These are phyloP conservation scores for Tauraco hartlaubi DNA, from an alignment of 2,797 vertebrate genomes.

Conservation along the genomic window DNA sequence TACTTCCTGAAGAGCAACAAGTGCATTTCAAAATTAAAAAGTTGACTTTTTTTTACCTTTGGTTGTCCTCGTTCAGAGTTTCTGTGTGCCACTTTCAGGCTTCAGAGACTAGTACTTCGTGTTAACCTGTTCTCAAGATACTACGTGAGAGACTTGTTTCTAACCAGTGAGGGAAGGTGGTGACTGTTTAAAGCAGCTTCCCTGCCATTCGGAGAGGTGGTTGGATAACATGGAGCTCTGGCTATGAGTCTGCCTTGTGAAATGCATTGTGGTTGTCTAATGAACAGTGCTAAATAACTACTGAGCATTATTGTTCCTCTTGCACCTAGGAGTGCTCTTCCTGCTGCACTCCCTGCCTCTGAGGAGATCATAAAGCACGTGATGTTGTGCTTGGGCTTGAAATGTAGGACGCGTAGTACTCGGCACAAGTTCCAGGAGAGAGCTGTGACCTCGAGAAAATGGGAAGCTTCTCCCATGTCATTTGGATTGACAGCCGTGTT, in stretches of 20 bases:
- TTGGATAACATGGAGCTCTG: not conserved
- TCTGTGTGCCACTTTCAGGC: not conserved
- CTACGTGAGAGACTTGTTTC: not conserved
- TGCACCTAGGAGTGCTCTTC: not conserved
- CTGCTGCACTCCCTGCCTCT: not conserved
- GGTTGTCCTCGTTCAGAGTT: not conserved
- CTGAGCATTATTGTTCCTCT: fast-evolving
- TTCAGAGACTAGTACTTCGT: not conserved
- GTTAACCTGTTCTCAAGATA: not conserved
- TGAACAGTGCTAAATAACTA: not conserved
- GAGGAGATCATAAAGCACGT: not conserved
- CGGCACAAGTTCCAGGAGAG: not conserved
- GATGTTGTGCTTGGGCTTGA: not conserved
- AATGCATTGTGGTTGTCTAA: not conserved
- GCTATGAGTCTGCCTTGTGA: not conserved
- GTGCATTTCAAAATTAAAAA: not conserved
- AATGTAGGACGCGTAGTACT: not conserved
- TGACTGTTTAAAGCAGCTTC: not conserved
- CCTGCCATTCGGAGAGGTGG: not conserved
- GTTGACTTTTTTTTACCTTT: not conserved
- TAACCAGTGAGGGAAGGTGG: not conserved
- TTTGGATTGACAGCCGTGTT: not conserved
- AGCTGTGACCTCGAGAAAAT: not conserved
- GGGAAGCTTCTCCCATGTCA: not conserved
- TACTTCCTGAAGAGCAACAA: not conserved